Evolutionary conservation across 2,888 invertebrate genomes (phyloP).

Genomic region (Junonia oenone): DNA sequence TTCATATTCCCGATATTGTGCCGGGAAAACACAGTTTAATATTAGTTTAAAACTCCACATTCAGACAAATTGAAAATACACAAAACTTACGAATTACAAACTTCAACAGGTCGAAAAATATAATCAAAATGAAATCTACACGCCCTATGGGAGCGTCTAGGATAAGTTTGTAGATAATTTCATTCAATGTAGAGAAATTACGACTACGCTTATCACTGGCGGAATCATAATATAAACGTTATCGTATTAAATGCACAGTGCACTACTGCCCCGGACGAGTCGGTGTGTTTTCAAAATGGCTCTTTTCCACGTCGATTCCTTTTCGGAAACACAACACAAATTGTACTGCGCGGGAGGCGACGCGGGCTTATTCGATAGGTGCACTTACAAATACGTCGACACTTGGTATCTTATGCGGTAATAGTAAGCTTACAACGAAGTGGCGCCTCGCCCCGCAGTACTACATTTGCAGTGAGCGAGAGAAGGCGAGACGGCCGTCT

Average conservation of each 20-base stretch:
- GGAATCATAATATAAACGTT: constrained; percentile 50
- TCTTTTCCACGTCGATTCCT: constrained; percentile 89
- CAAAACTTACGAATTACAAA: constrained; percentile 59
- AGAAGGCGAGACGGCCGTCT: constrained; percentile 33
- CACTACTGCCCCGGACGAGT: constrained; percentile 69
- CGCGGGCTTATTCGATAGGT: constrained; percentile 30
- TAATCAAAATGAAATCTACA: constrained; percentile 64
- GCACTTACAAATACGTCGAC: constrained; percentile 36
- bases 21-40: constrained; percentile 63
- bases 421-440: constrained; percentile 30
- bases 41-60: constrained; percentile 74
- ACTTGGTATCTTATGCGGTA: background rate
- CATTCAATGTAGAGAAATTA: constrained; percentile 41
- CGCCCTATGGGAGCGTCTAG: constrained; percentile 44
- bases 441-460: constrained; percentile 42
- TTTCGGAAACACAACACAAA: constrained; percentile 94
- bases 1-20: constrained; percentile 49
- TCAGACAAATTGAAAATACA: constrained; percentile 68
- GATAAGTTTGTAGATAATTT: constrained; percentile 17
- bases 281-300: constrained; percentile 94
- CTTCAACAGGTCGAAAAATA: constrained; percentile 68
- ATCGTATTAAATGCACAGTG: constrained; percentile 63
- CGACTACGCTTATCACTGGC: constrained; percentile 57
- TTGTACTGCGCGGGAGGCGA: constrained; percentile 63
- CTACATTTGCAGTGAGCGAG: constrained; percentile 65